A percentile compares a stretch with the other conserved stretches of the same genome.
Evolutionary conservation across 2,113 vertebrate species (phyloP).

Genomic region (Canis aureus): DNA sequence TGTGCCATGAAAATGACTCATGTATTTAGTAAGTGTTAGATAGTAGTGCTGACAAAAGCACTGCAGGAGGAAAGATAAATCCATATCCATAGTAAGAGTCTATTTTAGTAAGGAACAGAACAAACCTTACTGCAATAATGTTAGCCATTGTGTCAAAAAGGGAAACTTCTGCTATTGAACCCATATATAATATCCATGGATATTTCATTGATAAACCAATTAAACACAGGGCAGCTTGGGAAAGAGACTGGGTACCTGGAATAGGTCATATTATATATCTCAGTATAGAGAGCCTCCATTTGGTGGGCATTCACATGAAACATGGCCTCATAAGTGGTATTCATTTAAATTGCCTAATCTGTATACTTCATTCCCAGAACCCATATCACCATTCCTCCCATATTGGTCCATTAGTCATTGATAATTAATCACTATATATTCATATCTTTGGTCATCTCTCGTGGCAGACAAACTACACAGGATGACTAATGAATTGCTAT

Average conservation of each 20-base stretch:
- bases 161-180: background rate
- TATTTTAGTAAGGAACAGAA: background rate
- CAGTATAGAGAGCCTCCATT: background rate
- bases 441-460: background rate
- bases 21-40: background rate
- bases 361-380: background rate
- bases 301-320: background rate
- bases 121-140: background rate
- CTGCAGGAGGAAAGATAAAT: background rate
- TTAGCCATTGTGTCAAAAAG: background rate
- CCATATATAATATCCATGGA: background rate
- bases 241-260: background rate
- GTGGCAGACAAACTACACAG: background rate
- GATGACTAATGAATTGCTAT: background rate
- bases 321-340: background rate
- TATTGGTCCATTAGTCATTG: background rate
- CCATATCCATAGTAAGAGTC: background rate
- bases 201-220: background rate
- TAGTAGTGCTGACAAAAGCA: background rate
- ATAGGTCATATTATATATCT: background rate
- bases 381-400: background rate
- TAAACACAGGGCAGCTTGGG: background rate
- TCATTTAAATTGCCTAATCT: background rate
- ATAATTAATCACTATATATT: background rate
- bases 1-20: background rate